phyloP scores from a whole-genome alignment of 2,888 invertebrate genomes.

The Cecidostiba fungosa region DNA sequence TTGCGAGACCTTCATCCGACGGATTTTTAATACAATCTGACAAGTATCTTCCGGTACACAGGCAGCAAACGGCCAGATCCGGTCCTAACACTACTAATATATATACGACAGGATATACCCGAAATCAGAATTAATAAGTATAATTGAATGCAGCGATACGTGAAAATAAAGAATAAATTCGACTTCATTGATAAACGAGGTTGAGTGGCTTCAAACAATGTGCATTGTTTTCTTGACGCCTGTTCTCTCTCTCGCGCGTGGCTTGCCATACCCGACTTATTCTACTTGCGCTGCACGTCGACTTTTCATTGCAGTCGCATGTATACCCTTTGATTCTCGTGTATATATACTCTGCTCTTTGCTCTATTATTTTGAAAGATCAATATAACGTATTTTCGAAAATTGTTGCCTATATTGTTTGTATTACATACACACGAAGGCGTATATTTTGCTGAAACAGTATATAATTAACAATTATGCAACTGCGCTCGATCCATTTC shows the following conservation, averaged over 20 bases:
- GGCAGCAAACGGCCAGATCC: not conserved
- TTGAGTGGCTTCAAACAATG: constrained; percentile 5
- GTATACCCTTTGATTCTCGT: no score
- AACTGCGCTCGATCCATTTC: not conserved
- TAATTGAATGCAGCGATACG: not conserved
- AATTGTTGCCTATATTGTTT: not conserved
- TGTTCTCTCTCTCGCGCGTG: not conserved
- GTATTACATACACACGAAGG: not conserved
- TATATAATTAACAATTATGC: constrained; percentile 10
- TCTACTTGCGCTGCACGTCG: not conserved
- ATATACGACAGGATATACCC: no score
- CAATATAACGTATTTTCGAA: not conserved
- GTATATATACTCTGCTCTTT: no score
- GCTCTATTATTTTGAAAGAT: not conserved
- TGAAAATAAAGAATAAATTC: not conserved
- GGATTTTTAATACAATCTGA: not conserved
- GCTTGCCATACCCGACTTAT: not conserved
- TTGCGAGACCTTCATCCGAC: not conserved
- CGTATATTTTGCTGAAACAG: not conserved
- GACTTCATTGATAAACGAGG: not conserved
- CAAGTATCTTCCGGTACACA: constrained; percentile 1
- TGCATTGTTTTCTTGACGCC: not conserved
- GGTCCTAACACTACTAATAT: no score
- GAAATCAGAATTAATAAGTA: no score
- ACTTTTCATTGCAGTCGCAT: not conserved